Base-by-base conservation (phyloP, 2,797 vertebrate species). In the Sebastes kiyomatsui region DNA sequence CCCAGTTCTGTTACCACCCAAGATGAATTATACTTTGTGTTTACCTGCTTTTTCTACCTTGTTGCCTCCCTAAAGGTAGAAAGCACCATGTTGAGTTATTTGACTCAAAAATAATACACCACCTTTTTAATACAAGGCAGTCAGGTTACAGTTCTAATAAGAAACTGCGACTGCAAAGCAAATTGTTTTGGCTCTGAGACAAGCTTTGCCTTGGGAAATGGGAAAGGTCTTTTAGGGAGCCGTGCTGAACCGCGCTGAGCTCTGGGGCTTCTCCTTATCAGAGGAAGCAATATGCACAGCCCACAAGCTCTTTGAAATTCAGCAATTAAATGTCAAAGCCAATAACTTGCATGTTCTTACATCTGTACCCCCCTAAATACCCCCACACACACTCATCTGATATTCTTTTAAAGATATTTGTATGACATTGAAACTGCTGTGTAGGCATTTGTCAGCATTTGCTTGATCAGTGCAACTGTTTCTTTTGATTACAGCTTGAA, bases 251-350 rank as follows among this genome's bases (percentile, higher is more conserved):
- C 58, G 20, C 67, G 25, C 77, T 58, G 62, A 82, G 85, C 89
- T 90, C 61, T 58, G 46, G 80, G 77, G 72, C 77, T 80, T 81
- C 74, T 87, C 35, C 79, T 90, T 88, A 90, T 92, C 90, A 76
- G 82, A 83, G 56, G 79, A 71, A 76, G 85, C 77, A 90, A 91
- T 88, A 85, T 83, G 76, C 84, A 82, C 67, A 85, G 73, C 70
- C 83, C 77, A 87, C 69, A 75, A 82, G 79, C 86, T 81, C 69
- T 84, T 86, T 85, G 77, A 89, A 69, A 89, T 79, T 86, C 70
- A 83, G 87, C 82, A 88, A 89, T 90, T 88, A 89, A 90, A 91
- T 91, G 90, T 88, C 87, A 93, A 75, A 85, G 59, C 67, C 65
- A 86, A 80, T 79, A 70, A 80, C 60, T 75, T 60, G 66, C 30